phyloP scores from a whole-genome alignment of 2,888 invertebrate species.

The Griposia aprilina region DNA sequence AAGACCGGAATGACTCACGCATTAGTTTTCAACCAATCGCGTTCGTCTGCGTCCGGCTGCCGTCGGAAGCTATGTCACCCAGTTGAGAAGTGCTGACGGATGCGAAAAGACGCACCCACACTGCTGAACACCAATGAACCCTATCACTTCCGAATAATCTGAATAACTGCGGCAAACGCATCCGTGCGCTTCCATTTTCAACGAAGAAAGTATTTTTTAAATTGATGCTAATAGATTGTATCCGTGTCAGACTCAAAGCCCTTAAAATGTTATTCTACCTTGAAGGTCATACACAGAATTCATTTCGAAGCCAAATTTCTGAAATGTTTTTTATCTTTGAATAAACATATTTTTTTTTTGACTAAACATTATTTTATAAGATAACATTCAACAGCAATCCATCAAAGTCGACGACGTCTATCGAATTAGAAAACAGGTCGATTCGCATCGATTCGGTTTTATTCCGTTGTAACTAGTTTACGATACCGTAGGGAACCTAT shows the following conservation, averaged over 20 bases:
- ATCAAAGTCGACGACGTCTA: conserved; percentile 39
- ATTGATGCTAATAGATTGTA: conserved; percentile 40
- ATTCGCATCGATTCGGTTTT: conserved; percentile 34
- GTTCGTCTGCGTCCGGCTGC: conserved; percentile 38
- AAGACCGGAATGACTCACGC: conserved; percentile 17
- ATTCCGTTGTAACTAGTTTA: conserved; percentile 44
- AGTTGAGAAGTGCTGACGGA: conserved; percentile 60
- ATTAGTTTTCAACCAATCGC: conserved; percentile 34
- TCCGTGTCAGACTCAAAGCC: conserved; percentile 32
- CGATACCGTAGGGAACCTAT: conserved; percentile 17
- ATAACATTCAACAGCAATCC: conserved; percentile 43
- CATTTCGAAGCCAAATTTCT: conserved; percentile 10
- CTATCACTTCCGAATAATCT: conserved; percentile 40
- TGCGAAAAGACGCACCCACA: conserved; percentile 39
- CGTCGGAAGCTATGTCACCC: conserved; percentile 58
- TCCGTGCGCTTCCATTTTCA: conserved; percentile 40
- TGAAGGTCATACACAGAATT: conserved; percentile 8
- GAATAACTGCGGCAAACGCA: conserved; percentile 38
- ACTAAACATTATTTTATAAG: conserved; percentile 1
- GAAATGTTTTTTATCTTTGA: conserved; percentile 22
- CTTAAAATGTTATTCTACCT: conserved; percentile 30
- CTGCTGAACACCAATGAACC: conserved; percentile 60
- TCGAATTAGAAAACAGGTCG: conserved; percentile 38
- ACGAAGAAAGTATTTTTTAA: conserved; percentile 31
- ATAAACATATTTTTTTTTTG: conserved; percentile 11